Conservation (phyloP, 2,797 vertebrate genomes). For the Anabas testudineus region DNA sequence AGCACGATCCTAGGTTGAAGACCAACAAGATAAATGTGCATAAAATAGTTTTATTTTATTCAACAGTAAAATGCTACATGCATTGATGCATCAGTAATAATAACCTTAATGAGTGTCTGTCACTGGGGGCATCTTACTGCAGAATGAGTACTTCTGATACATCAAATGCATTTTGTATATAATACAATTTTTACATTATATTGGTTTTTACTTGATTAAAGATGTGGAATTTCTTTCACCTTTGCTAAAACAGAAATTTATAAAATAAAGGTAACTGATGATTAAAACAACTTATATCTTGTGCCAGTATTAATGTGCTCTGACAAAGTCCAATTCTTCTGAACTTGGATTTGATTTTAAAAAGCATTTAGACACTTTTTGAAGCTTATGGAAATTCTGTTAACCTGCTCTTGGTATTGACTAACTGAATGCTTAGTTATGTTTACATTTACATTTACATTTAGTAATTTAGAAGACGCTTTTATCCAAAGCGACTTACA, state of each 20-base stretch:
- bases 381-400: not conserved
- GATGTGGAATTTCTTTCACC: not conserved
- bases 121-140: not conserved
- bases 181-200: not conserved
- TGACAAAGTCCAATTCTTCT: not conserved
- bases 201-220: not conserved
- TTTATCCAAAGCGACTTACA: no score
- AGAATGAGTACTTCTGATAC: not conserved
- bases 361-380: not conserved
- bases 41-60: no score
- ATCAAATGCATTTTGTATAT: not conserved
- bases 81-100: no score
- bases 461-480: no score
- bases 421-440: not conserved
- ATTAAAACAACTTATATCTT: not conserved
- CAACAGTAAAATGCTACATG: not conserved
- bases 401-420: slow-evolving; percentile 1
- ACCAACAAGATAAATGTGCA: not conserved
- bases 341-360: not conserved
- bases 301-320: no score
- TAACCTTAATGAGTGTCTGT: no score
- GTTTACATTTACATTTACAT: no score
- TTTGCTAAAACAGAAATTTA: not conserved
- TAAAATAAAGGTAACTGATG: not conserved
- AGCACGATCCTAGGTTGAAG: not conserved